These are phyloP conservation scores for Nomada lathburiana DNA, from an alignment of 2,888 invertebrate species.

Conservation along the genomic window DNA sequence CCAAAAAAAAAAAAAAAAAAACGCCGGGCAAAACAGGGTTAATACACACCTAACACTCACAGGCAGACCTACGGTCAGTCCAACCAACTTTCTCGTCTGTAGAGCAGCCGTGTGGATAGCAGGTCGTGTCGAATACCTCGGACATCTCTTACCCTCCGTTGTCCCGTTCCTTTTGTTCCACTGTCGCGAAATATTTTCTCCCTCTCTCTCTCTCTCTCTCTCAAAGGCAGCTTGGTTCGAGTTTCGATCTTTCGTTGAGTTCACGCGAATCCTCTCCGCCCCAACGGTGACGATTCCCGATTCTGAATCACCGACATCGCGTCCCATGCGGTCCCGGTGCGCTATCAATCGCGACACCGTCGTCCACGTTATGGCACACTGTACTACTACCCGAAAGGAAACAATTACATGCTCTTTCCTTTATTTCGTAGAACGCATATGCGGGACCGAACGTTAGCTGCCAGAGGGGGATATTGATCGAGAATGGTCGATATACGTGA, in stretches of 20 bases:
- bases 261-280: no score
- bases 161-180: constrained; percentile 17
- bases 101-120: constrained; percentile 61
- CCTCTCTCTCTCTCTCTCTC: neutral
- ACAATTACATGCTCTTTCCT: constrained; percentile 54
- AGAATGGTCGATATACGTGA: constrained; percentile 55
- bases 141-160: constrained; percentile 6
- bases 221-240: neutral
- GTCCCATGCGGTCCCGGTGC: neutral
- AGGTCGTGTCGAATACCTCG: constrained; percentile 70
- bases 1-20: constrained; percentile 71
- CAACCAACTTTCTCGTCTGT: constrained; percentile 76
- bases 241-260: neutral
- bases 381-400: neutral
- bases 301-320: constrained; percentile 47
- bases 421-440: neutral
- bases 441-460: constrained; percentile 29
- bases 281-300: constrained; percentile 14
- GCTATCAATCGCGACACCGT: constrained; percentile 14
- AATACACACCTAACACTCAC: constrained; percentile 82
- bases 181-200: neutral
- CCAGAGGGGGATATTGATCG: constrained; percentile 40
- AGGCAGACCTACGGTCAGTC: constrained; percentile 81
- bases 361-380: constrained; percentile 31
- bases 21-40: constrained; percentile 76